Evolutionary conservation across 2,888 invertebrate genomes (phyloP), one percentile per base, ranked within the genome.

Genomic region (Drosophila yooni): DNA sequence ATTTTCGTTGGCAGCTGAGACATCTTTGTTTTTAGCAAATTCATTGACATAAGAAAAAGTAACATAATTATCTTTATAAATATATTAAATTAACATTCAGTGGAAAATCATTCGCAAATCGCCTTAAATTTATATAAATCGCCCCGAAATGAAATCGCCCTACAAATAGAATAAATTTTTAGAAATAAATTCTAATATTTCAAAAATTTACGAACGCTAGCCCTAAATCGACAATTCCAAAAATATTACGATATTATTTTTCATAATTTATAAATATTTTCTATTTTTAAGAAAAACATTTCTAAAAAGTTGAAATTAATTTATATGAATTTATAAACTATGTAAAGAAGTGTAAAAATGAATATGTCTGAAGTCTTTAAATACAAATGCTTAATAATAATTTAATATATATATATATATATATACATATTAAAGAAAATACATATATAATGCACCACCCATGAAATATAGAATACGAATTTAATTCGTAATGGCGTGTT

Each of bases 21-120:
- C 65, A 70, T 53, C 66, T 76, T 76, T 74, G 76, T 71, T 73
- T 63, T 73, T 13, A 57, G 64, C 60, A 70, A 54, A 51, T 60
- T 56, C 56, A 38, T 34, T 63, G 66, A 58, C 63, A 7, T 21
- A 1, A 1, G 7, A 21, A 21, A 46, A 21, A 46, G 1, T 13
- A 3, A 7, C 43, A 7, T 3, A 43, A 13, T 46, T 46, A 13
- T 13, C 7, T 13, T 21, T 46, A 21, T 21, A 7, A 46, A 21
- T 13, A 46, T 21, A 2, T 46, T 46, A 13, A 46, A 15, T 3
- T 21, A 21, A 46, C 13, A 7, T 7, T 46, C 13, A 21, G 13
- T 46, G 21, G 40, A 5, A 40, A 40, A n/a, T 40, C 11, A 21
- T 11, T n/a, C n/a, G 4, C n/a, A 21, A 43, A 43, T 43, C 21